Conservation (phyloP, 2,113 vertebrate species). For the Macroglossus sobrinus region DNA sequence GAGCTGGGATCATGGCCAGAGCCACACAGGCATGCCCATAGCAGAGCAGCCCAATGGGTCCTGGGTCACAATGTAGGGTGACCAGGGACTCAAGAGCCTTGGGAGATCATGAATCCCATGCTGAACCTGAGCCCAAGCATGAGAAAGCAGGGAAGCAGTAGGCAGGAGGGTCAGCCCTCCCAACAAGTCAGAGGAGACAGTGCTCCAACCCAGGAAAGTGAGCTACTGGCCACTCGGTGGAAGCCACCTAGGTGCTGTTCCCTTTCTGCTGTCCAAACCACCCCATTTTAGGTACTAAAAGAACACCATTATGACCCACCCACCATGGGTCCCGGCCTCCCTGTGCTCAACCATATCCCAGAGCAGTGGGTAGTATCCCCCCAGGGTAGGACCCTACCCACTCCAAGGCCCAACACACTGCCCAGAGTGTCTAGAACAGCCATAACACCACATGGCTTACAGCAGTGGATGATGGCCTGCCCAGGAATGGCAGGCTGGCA, state of each 20-base stretch:
- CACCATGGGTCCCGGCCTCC: neutral
- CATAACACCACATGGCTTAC: neutral
- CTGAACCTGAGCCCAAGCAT: neutral
- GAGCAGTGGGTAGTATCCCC: neutral
- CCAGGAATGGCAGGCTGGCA: neutral
- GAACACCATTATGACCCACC: neutral
- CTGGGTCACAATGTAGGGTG: neutral
- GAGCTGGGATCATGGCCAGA: neutral
- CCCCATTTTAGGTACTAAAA: neutral
- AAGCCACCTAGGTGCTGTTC: neutral
- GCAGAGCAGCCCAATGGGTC: neutral
- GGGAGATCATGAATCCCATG: neutral
- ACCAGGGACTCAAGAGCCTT: neutral
- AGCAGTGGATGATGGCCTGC: neutral
- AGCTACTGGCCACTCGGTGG: neutral
- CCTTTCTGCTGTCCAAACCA: neutral
- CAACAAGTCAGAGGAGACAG: neutral
- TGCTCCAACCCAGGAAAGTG: neutral
- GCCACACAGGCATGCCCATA: accelerated
- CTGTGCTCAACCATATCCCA: neutral
- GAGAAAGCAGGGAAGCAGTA: neutral
- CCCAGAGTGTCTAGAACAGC: neutral
- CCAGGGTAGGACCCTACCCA: neutral
- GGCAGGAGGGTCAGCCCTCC: neutral
- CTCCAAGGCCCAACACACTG: neutral